Conservation (phyloP, 2,113 vertebrate genomes). For the Eolophus roseicapilla region DNA sequence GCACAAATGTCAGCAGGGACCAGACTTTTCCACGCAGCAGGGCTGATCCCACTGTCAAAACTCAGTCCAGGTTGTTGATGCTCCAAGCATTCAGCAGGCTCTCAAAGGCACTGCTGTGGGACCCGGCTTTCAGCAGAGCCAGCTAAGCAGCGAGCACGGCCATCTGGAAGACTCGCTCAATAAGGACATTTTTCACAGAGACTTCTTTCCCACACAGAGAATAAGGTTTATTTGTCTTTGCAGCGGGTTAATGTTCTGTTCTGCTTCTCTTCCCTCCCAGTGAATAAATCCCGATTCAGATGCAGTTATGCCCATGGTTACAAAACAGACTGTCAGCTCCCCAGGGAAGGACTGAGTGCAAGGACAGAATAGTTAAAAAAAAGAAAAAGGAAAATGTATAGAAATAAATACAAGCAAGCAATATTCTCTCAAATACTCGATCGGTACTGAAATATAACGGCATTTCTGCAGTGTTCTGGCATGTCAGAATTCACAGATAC, state of each 20-base stretch:
- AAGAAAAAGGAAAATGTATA: not conserved
- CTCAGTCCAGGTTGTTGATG: not conserved
- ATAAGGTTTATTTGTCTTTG: not conserved
- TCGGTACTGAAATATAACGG: not conserved
- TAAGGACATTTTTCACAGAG: not conserved
- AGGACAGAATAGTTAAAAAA: not conserved
- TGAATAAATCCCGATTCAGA: not conserved
- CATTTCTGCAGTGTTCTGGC: not conserved
- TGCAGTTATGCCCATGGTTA: not conserved
- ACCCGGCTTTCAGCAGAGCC: not conserved
- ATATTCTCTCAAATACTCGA: not conserved
- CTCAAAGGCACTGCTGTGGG: not conserved
- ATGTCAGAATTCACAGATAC: not conserved
- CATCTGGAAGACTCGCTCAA: not conserved
- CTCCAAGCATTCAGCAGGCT: not conserved
- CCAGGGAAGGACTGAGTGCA: not conserved
- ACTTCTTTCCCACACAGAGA: slow-evolving; percentile 7
- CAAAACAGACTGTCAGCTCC: not conserved
- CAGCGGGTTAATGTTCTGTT: not conserved
- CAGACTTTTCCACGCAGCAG: not conserved
- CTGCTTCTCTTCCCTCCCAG: not conserved
- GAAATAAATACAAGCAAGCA: not conserved
- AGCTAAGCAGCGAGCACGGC: not conserved
- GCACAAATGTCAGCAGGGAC: not conserved
- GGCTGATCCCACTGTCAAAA: not conserved